A percentile compares a stretch with the other conserved stretches of the same genome.
These are phyloP conservation scores for Colletes collaris DNA, from an alignment of 2,888 invertebrate genomes.

Conservation along the genomic window DNA sequence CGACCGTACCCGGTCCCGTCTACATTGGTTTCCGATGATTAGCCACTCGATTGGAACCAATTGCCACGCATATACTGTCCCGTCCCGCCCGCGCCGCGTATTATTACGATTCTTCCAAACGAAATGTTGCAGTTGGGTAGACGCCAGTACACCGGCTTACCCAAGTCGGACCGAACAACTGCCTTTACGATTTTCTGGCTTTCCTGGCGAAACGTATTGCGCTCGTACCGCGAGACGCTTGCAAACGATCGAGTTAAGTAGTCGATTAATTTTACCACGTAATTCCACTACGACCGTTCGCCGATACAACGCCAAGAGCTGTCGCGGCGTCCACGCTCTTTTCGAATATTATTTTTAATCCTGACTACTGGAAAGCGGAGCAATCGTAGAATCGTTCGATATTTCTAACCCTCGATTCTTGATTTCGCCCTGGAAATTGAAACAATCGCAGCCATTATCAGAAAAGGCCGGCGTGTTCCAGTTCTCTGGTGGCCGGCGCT, in stretches of 20 bases:
- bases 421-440: conserved; percentile 24
- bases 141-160: conserved; percentile 33
- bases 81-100: conserved; percentile 26
- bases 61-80: conserved; percentile 68
- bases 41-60: conserved; percentile 77
- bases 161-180: conserved; percentile 27
- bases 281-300: neutral
- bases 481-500: conserved; percentile 7
- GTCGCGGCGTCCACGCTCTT: no score
- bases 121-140: conserved; percentile 50
- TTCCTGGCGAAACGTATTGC: conserved; percentile 23
- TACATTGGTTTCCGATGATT: conserved; percentile 80
- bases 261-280: conserved; percentile 18
- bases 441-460: conserved; percentile 16
- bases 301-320: no score
- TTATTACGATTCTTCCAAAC: conserved; percentile 57
- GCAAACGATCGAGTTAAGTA: conserved; percentile 16
- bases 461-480: neutral
- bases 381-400: no score
- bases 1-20: conserved; percentile 23
- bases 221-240: conserved; percentile 21
- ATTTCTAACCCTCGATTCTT: no score
- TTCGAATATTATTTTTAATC: no score
- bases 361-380: no score
- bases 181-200: conserved; percentile 27